These are phyloP conservation scores for Dinomys branickii DNA, from an alignment of 2,113 vertebrate genomes.

Conservation along the genomic window DNA sequence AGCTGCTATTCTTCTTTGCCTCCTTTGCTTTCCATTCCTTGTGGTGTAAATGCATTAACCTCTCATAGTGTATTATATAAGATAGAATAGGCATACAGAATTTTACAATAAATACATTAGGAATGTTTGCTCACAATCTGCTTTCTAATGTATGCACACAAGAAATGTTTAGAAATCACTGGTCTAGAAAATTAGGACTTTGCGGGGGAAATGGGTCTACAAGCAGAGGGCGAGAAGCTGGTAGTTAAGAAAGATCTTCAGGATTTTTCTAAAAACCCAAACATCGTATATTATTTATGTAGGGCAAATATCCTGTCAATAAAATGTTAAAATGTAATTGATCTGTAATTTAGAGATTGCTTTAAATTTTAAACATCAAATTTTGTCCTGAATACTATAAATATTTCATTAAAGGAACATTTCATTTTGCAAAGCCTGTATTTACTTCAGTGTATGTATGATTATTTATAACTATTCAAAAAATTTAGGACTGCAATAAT, in stretches of 20 bases:
- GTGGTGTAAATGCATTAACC: not conserved
- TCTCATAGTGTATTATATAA: not conserved
- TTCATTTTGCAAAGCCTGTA: slow-evolving; percentile 30
- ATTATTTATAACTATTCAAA: slow-evolving; percentile 22
- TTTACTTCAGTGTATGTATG: not conserved
- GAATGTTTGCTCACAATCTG: not conserved
- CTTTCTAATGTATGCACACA: not conserved
- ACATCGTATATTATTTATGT: not conserved
- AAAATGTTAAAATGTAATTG: slow-evolving; percentile 28
- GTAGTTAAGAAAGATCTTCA: slow-evolving; percentile 4
- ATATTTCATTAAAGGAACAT: slow-evolving; percentile 38
- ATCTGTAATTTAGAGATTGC: not conserved
- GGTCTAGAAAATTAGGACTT: not conserved
- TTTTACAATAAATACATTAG: not conserved
- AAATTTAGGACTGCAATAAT: not conserved
- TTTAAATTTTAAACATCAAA: slow-evolving; percentile 33
- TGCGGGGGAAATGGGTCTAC: not conserved
- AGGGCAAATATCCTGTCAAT: not conserved
- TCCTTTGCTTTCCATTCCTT: slow-evolving; percentile 1
- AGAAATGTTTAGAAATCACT: not conserved
- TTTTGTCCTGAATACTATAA: slow-evolving; percentile 4
- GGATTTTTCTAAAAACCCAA: not conserved
- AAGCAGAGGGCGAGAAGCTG: not conserved
- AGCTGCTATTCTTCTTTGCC: not conserved
- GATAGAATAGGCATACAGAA: not conserved